phyloP scores from a whole-genome alignment of 2,113 vertebrate genomes.

The Opisthocomus hoazin region DNA sequence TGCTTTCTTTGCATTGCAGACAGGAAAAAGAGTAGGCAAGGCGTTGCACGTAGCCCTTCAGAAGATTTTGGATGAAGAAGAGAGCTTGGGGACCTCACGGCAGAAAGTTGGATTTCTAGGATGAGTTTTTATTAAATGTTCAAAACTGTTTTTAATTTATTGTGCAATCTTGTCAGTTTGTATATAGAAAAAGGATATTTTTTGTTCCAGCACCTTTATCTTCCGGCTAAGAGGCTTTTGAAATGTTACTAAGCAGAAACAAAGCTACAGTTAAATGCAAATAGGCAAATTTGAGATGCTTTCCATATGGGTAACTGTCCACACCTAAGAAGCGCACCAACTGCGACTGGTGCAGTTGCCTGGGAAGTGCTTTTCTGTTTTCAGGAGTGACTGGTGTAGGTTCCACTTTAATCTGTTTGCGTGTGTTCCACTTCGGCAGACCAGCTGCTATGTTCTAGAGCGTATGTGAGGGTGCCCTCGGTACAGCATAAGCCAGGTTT shows the following conservation, averaged over 20 bases:
- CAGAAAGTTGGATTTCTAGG: constrained; percentile 93
- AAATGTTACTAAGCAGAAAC: not conserved
- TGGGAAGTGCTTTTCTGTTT: not conserved
- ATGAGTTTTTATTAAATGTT: constrained; percentile 60
- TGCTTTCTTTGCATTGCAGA: constrained; percentile 68
- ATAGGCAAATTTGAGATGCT: not conserved
- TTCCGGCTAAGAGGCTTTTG: not conserved
- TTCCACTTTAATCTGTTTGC: not conserved
- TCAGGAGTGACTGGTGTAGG: not conserved
- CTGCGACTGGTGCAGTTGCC: not conserved
- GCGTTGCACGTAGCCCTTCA: constrained; percentile 82
- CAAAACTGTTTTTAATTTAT: not conserved
- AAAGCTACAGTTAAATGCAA: not conserved
- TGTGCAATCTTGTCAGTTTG: not conserved
- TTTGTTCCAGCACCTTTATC: not conserved
- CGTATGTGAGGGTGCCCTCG: not conserved
- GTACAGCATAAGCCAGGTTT: not conserved
- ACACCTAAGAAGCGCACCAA: not conserved
- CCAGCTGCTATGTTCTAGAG: not conserved
- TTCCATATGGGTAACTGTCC: fast-evolving
- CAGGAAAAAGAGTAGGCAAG: constrained; percentile 88
- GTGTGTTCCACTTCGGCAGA: not conserved
- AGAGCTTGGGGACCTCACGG: constrained; percentile 80
- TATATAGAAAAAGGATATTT: constrained; percentile 22
- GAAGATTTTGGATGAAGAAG: constrained; percentile 83